Base-by-base conservation (phyloP, 2,113 vertebrate genomes). In the Crypturellus undulatus region DNA sequence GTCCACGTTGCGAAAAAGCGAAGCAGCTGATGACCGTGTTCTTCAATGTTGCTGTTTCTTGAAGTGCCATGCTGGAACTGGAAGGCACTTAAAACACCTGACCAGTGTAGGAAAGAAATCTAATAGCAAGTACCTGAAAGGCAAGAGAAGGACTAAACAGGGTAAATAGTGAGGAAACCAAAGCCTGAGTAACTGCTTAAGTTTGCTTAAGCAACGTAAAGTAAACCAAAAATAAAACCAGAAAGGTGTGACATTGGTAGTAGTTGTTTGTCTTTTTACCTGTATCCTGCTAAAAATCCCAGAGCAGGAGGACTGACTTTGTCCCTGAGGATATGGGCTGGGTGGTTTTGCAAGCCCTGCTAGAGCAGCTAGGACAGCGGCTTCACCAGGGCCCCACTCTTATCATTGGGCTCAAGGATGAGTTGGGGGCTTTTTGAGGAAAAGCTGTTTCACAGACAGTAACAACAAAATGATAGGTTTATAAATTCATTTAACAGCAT, bases 271-370 rank as follows among this genome's bases (percentile, higher is more conserved):
- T 47, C 24, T 60, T 84, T 98, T 76, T 96, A 98, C 98, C 98
- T 97, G 2, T 98, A 98, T 95, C 98, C 98, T 5, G 97, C 98
- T 79, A 98, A 93, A 87, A 98, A 98, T 58, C 98, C 98, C 93
- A 98, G 93, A 82, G 98, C 98, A 65, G 97, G 95, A 32, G 98
- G 98, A 91, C 98, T 99, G 95, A 98, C 98, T 97, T 98, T 98
- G 93, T 99, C 98, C 25, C 90, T 98, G 89, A 97, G 98, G 70
- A 98, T 94, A 98, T 59, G 3, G 98, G 91, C 87, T 98, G 97
- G 17, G 98, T 98, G 81, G 91, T 98, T 94, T 98, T 98, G 73
- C 96, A 97, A 40, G 68, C 91, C 3, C 89, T 64, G 34, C 76
- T 42, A 14, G 84, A 62, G 49, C 92, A 93, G n/a, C 69, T 85